Conservation (phyloP, 1,140 invertebrate genomes). For the Drosophila ananassae region DNA sequence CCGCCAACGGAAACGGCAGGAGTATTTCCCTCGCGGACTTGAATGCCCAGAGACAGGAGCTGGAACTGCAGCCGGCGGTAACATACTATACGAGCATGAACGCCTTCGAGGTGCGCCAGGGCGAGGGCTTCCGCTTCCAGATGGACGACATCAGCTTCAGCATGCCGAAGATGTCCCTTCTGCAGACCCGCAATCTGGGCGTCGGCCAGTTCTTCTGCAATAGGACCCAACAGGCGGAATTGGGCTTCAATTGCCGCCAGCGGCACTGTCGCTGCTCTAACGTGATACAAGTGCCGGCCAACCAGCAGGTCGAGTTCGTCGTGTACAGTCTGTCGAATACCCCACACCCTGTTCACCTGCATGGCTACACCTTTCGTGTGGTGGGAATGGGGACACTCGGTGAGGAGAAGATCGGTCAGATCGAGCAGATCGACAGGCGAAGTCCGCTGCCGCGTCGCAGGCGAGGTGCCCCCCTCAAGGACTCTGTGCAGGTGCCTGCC, state of each 20-base stretch:
- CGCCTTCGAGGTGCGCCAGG: slow-evolving; percentile 37
- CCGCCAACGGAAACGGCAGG: slow-evolving; percentile 6
- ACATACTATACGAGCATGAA: slow-evolving; percentile 78
- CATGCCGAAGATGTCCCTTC: slow-evolving; percentile 75
- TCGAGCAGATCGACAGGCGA: slow-evolving; percentile 65
- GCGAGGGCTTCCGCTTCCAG: slow-evolving; percentile 71
- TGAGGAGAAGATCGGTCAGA: slow-evolving; percentile 62
- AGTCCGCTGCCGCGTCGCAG: slow-evolving; percentile 59
- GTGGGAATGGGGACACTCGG: slow-evolving; percentile 79
- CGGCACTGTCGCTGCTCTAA: slow-evolving; percentile 75
- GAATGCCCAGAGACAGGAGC: slow-evolving; percentile 44
- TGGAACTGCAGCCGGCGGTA: slow-evolving; percentile 30
- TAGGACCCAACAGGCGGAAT: slow-evolving; percentile 60
- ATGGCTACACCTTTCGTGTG: slow-evolving; percentile 80
- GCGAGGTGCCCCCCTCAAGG: slow-evolving; percentile 68
- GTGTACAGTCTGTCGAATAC: slow-evolving; percentile 67
- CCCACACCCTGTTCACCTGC: slow-evolving; percentile 76
- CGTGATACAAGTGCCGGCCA: slow-evolving; percentile 79
- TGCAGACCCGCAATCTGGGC: slow-evolving; percentile 75
- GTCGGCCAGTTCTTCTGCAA: slow-evolving; percentile 76
- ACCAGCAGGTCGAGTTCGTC: slow-evolving; percentile 71
- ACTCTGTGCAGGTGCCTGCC: slow-evolving; percentile 77
- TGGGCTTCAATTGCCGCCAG: slow-evolving; percentile 69
- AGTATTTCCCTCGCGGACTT: slow-evolving; percentile 60
- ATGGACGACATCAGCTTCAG: slow-evolving; percentile 79